phyloP scores from a whole-genome alignment of 1,140 invertebrate genomes.

The Eupeodes corollae region DNA sequence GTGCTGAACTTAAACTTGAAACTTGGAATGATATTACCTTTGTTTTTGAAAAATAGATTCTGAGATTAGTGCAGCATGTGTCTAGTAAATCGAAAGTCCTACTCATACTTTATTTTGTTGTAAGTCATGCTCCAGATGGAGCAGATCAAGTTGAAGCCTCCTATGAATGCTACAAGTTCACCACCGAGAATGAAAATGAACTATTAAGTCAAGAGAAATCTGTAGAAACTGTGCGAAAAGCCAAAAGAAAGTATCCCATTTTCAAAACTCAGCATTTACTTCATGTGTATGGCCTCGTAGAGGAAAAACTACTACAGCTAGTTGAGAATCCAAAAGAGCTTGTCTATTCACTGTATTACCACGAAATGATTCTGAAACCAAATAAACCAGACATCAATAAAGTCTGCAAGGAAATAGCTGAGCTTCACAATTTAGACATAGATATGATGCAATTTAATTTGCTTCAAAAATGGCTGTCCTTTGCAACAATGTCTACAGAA shows the following conservation, averaged over 20 bases:
- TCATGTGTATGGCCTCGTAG: slow-evolving; percentile 43
- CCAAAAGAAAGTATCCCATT: slow-evolving; percentile 43
- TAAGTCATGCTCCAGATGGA: slow-evolving; percentile 34
- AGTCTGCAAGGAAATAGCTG: slow-evolving; percentile 44
- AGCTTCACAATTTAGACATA: slow-evolving; percentile 25
- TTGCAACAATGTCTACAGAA: slow-evolving; percentile 21
- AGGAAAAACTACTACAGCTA: slow-evolving; percentile 42
- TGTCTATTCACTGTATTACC: slow-evolving; percentile 43
- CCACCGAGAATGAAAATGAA: slow-evolving; percentile 35
- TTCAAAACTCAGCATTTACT: slow-evolving; percentile 44
- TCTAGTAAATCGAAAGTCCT: slow-evolving; percentile 23
- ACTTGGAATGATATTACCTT: not conserved
- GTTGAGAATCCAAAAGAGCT: slow-evolving; percentile 43
- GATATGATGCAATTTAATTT: slow-evolving; percentile 23
- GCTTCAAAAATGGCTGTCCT: slow-evolving; percentile 31
- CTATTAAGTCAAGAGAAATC: slow-evolving; percentile 38
- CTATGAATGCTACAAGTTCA: slow-evolving; percentile 47
- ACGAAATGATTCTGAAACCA: slow-evolving; percentile 40
- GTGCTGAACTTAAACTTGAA: not conserved
- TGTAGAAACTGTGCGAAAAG: slow-evolving; percentile 38
- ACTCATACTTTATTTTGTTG: slow-evolving; percentile 29
- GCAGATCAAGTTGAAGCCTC: slow-evolving; percentile 48
- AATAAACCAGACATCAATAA: slow-evolving; percentile 43
- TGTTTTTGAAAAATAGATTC: slow-evolving; percentile 12
- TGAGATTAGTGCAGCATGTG: slow-evolving; percentile 23